Conservation (phyloP, 2,888 invertebrate species). For the Cerastis rubricosa region DNA sequence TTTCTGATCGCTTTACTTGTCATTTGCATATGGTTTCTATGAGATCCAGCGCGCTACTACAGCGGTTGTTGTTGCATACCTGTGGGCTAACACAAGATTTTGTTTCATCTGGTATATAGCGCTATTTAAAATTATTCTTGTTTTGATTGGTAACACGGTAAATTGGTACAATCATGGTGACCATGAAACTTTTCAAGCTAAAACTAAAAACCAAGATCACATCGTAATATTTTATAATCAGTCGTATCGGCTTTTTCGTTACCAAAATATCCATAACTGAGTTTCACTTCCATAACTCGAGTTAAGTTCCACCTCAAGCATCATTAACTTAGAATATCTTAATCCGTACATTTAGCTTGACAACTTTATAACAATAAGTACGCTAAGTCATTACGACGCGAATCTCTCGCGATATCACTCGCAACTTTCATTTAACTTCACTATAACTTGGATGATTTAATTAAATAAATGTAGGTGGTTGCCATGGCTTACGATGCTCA, state of each 20-base stretch:
- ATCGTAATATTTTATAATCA: background rate
- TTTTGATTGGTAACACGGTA: background rate
- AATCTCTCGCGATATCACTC: slow-evolving; percentile 44
- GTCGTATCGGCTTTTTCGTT: background rate
- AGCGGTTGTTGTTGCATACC: background rate
- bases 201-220: background rate
- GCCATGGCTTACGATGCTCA: slow-evolving; percentile 34
- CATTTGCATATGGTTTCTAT: background rate
- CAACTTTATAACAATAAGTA: slow-evolving; percentile 49
- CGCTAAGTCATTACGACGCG: slow-evolving; percentile 39
- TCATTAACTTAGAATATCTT: slow-evolving; percentile 30
- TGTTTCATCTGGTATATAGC: background rate
- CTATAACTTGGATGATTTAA: slow-evolving; percentile 44
- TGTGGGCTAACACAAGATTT: background rate
- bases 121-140: background rate
- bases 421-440: slow-evolving; percentile 34
- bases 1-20: background rate
- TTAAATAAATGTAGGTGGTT: slow-evolving; percentile 54
- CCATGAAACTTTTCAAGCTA: background rate
- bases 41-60: background rate
- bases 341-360: slow-evolving; percentile 37
- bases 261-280: background rate
- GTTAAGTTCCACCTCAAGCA: slow-evolving; percentile 15
- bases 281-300: slow-evolving; percentile 11
- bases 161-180: background rate